Evolutionary conservation across 1,140 invertebrate genomes (phyloP).

Genomic region (Micrasema longulum): DNA sequence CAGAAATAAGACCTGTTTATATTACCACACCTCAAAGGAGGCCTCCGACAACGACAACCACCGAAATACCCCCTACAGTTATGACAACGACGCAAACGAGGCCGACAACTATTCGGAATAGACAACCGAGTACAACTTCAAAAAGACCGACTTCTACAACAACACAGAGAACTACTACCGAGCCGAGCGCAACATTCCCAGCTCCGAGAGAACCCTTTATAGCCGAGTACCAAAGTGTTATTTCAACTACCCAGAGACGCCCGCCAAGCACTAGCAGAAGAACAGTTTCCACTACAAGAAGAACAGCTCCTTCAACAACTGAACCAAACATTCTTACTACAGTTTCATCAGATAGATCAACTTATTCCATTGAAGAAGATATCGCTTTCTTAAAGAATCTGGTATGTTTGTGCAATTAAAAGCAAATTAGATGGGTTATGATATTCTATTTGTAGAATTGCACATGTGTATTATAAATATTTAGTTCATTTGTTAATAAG

Average conservation of each 20-base stretch:
- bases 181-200: constrained; percentile 16
- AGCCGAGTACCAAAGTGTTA: background rate
- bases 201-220: too few relatives aligned
- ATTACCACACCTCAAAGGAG: too few relatives aligned
- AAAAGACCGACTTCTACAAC: constrained; percentile 50
- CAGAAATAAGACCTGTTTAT: background rate
- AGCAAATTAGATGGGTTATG: too few relatives aligned
- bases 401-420: constrained; percentile 57
- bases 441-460: too few relatives aligned
- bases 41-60: background rate
- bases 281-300: constrained; percentile 38
- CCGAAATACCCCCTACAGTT: background rate
- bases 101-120: constrained; percentile 41
- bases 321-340: constrained; percentile 27
- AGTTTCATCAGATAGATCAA: constrained; percentile 46
- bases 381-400: constrained; percentile 66
- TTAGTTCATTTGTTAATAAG: too few relatives aligned
- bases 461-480: too few relatives aligned
- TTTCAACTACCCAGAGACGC: constrained; percentile 39
- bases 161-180: constrained; percentile 49
- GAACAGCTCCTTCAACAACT: constrained; percentile 40
- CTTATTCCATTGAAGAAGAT: constrained; percentile 68
- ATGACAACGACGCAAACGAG: constrained; percentile 52
- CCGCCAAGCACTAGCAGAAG: too few relatives aligned
- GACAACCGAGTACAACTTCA: constrained; percentile 4